Conservation (phyloP, 2,888 invertebrate species). For the Netelia melanura region DNA sequence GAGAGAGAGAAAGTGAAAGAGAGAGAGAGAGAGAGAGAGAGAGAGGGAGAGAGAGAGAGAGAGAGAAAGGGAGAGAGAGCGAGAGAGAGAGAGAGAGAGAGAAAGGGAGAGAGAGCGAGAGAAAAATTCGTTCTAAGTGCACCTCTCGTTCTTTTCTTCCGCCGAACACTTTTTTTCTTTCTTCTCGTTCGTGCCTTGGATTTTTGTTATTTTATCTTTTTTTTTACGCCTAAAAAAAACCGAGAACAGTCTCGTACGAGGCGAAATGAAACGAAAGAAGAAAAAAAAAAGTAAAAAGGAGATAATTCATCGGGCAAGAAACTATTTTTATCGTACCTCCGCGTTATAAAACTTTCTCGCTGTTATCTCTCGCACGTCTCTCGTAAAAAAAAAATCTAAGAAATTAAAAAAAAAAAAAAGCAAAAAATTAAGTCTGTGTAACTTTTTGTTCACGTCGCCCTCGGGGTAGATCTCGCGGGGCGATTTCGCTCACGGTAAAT, state of each 20-base stretch:
- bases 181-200: no score
- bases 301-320: background rate
- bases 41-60: no score
- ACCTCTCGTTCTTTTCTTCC: no score
- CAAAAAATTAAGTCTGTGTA: no score
- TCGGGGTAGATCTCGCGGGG: background rate
- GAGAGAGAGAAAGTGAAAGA: no score
- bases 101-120: background rate
- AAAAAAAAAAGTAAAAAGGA: background rate
- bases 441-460: no score
- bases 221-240: background rate
- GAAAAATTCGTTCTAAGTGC: slow-evolving; percentile 25
- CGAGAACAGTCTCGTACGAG: background rate
- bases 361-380: background rate
- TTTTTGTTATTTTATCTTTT: background rate
- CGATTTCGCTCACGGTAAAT: background rate
- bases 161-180: no score
- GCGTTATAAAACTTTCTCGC: background rate
- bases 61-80: no score
- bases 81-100: background rate
- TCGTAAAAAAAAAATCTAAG: no score
- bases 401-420: background rate
- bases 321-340: background rate
- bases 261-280: no score
- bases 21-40: no score